Base-by-base conservation (phyloP, 2,113 vertebrate species). In the Dolichallabes microphthalmus region DNA sequence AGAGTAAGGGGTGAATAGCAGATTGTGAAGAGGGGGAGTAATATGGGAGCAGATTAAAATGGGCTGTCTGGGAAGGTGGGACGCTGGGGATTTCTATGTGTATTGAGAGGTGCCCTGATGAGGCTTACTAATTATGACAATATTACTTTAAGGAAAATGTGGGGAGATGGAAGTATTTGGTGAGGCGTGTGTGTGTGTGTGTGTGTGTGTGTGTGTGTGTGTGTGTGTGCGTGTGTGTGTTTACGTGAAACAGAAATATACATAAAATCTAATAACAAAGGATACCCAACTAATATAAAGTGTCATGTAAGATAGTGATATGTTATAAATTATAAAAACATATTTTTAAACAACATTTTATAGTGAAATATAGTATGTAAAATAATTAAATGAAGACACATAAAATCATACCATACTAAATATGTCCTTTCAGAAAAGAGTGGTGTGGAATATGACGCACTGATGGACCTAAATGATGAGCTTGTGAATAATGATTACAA, bases 1-100 rank as follows among this genome's bases (percentile, higher is more conserved):
- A 91, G 90, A 85, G 91, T 83, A 89, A 88, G 73, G 85, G 80
- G 50, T 77, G 27, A 86, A 84, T 84, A 84, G 58, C 83, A 84
- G 84, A 77, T 50, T 80, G 88, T 73, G 81, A 87, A 76, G 74
- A 73, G 87, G 85, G 78, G 80, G 86, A 84, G 76, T 94, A 95
- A 95, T 94, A 94, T 93, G 93, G 92, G 94, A 89, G 91, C 85
- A 94, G 94, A 95, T 95, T 95, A 95, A 93, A 94, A 94, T 94
- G 19, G 76, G 30, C 76, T 79, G 30, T 30, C 57, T 52, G n/a
- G 53, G 27, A 60, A 79, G 76, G 76, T 79, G 75, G 53, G 10
- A 92, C 92, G 93, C 92, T 89, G 93, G 94, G 95, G 94, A 94
- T 89, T 94, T 93, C 93, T 92, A 86, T 90, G 92, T 92, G 94